Percentiles rank a stretch among this genome's conserved stretches.
Evolutionary conservation across 2,113 vertebrate species (phyloP).

Genomic region (Empidonax traillii): DNA sequence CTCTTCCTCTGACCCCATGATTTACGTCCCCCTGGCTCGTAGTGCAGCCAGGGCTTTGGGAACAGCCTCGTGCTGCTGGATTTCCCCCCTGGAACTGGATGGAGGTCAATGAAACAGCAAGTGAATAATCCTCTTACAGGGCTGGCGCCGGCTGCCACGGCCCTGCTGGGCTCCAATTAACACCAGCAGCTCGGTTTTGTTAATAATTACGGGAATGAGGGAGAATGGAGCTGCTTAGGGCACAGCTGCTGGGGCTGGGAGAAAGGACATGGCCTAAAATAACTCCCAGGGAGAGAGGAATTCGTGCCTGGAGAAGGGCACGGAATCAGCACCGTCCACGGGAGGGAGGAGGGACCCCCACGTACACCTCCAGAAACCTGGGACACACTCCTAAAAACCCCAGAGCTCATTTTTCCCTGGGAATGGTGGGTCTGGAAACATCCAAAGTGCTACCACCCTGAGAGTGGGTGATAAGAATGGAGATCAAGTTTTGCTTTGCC

Average conservation of each 20-base stretch:
- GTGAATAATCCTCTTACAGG: conserved; percentile 2
- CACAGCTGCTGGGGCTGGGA: neutral
- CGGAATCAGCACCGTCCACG: rapidly evolving
- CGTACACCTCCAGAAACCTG: rapidly evolving
- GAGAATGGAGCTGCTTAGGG: neutral
- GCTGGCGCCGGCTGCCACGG: neutral
- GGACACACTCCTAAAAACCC: neutral
- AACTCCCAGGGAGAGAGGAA: neutral
- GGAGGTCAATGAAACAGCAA: neutral
- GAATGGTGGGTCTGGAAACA: neutral
- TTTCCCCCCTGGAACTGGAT: neutral
- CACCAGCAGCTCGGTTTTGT: neutral
- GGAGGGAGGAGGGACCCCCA: neutral
- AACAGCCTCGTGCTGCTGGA: neutral
- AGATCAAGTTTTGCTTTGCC: neutral
- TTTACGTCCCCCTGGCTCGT: rapidly evolving
- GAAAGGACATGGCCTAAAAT: neutral
- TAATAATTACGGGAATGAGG: neutral
- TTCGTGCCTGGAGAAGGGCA: rapidly evolving
- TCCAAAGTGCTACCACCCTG: rapidly evolving
- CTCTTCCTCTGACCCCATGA: neutral
- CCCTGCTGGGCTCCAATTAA: neutral
- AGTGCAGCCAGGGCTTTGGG: neutral
- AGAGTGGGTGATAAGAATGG: neutral
- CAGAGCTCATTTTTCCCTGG: neutral